Evolutionary conservation across 2,797 vertebrate genomes (phyloP).

Genomic region (Amblyopsis hoosieri): DNA sequence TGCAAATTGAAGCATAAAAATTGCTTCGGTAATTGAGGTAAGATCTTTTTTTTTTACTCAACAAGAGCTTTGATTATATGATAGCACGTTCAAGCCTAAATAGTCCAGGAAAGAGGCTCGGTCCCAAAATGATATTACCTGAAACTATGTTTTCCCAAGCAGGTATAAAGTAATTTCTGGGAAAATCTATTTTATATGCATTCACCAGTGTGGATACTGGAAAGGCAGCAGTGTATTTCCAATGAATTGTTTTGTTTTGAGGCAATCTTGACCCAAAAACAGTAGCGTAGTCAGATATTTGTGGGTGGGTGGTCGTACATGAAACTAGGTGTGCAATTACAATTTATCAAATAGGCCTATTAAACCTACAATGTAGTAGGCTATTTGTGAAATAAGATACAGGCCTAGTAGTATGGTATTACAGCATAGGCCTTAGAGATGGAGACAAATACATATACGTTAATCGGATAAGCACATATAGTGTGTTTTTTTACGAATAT

Average conservation of each 20-base stretch:
- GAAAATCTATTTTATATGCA: conserved; percentile 46
- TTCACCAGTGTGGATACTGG: conserved; percentile 37
- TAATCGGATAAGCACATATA: no score
- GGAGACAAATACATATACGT: no score
- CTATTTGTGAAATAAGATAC: no score
- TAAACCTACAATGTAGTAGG: no score
- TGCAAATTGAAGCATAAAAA: conserved; percentile 66
- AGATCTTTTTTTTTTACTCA: conserved; percentile 47
- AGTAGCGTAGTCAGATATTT: no score
- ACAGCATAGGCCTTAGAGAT: no score
- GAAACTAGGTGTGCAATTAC: no score
- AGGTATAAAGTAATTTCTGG: conserved; percentile 49
- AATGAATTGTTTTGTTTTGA: conserved; percentile 22
- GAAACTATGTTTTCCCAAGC: conserved; percentile 50
- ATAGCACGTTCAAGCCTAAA: conserved; percentile 65
- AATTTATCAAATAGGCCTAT: no score
- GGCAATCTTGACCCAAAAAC: no score
- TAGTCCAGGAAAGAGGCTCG: conserved; percentile 56
- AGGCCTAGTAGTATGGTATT: no score
- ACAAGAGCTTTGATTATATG: conserved; percentile 71
- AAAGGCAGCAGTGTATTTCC: conserved; percentile 22
- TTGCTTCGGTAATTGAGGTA: conserved; percentile 59
- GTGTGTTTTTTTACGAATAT: no score
- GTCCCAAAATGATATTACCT: conserved; percentile 55
- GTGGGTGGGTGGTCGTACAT: no score